These are phyloP conservation scores for Battus philenor DNA, from an alignment of 1,140 invertebrate species.

Conservation along the genomic window DNA sequence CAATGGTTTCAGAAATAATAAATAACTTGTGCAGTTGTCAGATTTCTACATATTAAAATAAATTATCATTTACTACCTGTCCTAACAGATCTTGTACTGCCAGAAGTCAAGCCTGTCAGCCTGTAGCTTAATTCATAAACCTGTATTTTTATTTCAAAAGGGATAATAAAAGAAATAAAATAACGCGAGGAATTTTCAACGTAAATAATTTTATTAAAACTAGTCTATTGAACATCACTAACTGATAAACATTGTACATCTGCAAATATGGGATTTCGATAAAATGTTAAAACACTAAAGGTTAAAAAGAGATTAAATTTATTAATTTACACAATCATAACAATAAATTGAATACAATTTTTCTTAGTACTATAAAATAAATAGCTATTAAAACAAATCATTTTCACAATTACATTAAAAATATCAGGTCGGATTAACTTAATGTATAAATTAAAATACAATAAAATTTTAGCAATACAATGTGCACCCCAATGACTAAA, in stretches of 20 bases:
- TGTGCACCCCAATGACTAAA: slow-evolving; percentile 13
- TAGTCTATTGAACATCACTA: slow-evolving; percentile 76
- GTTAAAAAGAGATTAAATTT: slow-evolving; percentile 57
- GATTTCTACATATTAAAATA: too few species aligned
- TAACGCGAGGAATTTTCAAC: slow-evolving; percentile 65
- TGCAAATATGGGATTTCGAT: slow-evolving; percentile 68
- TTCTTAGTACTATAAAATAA: slow-evolving; percentile 66
- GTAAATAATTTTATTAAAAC: slow-evolving; percentile 76
- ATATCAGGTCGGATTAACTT: slow-evolving; percentile 49
- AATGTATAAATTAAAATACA: slow-evolving; percentile 41
- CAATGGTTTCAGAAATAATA: too few species aligned
- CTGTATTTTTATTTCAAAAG: too few species aligned
- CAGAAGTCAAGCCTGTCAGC: too few species aligned
- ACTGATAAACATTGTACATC: slow-evolving; percentile 74
- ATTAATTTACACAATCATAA: slow-evolving; percentile 65
- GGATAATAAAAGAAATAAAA: too few species aligned
- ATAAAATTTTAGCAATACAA: slow-evolving; percentile 31
- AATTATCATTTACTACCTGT: too few species aligned
- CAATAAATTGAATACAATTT: slow-evolving; percentile 65
- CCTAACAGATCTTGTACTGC: too few species aligned
- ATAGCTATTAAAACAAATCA: slow-evolving; percentile 64
- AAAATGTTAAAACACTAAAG: slow-evolving; percentile 52
- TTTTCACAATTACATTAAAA: slow-evolving; percentile 47
- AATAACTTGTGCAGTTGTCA: too few species aligned
- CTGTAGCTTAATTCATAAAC: too few species aligned